Base-by-base conservation (phyloP, 2,888 invertebrate genomes). In the Diplolepis rosae region DNA sequence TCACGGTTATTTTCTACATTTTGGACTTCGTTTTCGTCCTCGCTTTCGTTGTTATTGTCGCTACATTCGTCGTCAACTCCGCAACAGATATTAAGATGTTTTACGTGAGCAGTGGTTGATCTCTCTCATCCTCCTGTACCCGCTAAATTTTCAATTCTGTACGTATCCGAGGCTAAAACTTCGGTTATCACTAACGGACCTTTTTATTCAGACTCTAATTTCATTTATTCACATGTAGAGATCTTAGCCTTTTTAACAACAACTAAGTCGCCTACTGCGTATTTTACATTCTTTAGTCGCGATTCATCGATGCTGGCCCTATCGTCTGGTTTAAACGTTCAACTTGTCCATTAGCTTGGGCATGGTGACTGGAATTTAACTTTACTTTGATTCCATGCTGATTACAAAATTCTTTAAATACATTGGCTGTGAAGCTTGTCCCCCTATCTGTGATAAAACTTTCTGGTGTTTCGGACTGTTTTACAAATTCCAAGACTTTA, bases 251-350 rank as follows among this genome's bases (percentile, higher is more conserved):
- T 13, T 22, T 67, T 50, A 2, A 73, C 35, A 68, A 39, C 68
- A 2, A 73, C 68, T 5, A 73, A 70, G 22, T 70, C 70, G 13
- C 75, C 75, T 9, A 66, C 66, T 15, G 51, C 39, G 30, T 67
- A 71, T 11, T 67, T 65, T 1, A 72, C 68, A 48, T 66, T 65
- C 15, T 65, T 71, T 4, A 22, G 7, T 13, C 28, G 42, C 22
- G n/a, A 15, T 32, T 11, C 28, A 28, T 56, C 28, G 5, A n/a
- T n/a, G n/a, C n/a, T n/a, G n/a, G n/a, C n/a, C n/a, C n/a, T n/a
- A n/a, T n/a, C n/a, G n/a, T n/a, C n/a, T n/a, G n/a, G n/a, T n/a
- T n/a, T n/a, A n/a, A n/a, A n/a, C n/a, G n/a, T n/a, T n/a, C n/a
- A n/a, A n/a, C n/a, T n/a, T n/a, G n/a, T n/a, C n/a, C n/a, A n/a